phyloP scores from a whole-genome alignment of 2,888 invertebrate species.

The Pecten maximus region DNA sequence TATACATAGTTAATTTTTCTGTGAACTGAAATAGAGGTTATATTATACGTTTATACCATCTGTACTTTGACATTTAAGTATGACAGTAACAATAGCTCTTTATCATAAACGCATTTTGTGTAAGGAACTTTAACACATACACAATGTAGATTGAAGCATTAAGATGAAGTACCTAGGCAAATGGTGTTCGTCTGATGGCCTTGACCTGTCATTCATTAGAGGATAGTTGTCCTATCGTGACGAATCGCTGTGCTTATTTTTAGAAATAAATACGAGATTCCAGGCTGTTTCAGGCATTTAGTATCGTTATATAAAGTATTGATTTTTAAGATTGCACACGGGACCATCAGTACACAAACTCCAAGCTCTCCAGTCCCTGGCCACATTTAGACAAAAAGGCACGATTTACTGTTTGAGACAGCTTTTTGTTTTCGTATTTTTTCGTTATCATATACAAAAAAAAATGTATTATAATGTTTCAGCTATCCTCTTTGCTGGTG shows the following conservation, averaged over 20 bases:
- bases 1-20: too few relatives aligned
- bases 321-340: neutral
- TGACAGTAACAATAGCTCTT: neutral
- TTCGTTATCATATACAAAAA: too few relatives aligned
- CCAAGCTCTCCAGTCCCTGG: neutral
- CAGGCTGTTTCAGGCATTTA: neutral
- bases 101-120: neutral
- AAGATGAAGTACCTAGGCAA: neutral
- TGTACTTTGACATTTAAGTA: too few relatives aligned
- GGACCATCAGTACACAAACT: neutral
- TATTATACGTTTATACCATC: too few relatives aligned
- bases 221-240: neutral
- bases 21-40: too few relatives aligned
- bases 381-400: neutral
- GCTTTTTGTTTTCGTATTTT: neutral
- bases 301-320: neutral
- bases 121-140: neutral
- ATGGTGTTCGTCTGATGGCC: neutral
- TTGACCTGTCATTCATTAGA: neutral
- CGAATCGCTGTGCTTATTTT: neutral
- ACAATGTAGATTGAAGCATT: too few relatives aligned
- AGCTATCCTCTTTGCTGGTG: neutral
- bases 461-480: too few relatives aligned
- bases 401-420: neutral
- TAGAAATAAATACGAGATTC: neutral